Conservation (phyloP, 2,113 vertebrate species). For the Dicerorhinus sumatrensis region DNA sequence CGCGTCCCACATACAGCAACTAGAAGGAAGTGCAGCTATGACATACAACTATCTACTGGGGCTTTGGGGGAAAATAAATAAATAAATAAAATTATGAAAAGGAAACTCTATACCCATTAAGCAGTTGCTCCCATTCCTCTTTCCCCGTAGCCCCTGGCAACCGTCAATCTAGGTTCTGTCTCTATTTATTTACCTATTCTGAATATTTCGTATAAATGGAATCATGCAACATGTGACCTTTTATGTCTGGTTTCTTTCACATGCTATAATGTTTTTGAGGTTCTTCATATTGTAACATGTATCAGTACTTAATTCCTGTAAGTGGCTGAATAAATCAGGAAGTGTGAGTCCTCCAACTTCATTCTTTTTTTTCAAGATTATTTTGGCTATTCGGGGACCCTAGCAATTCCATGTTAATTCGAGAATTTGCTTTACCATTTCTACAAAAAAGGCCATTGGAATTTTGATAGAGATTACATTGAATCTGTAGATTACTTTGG, state of each 20-base stretch:
- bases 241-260: neutral
- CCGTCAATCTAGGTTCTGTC: neutral
- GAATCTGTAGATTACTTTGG: neutral
- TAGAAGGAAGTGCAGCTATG: too few relatives aligned
- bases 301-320: neutral
- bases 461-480: neutral
- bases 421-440: neutral
- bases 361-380: constrained; percentile 9
- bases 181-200: neutral
- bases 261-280: neutral
- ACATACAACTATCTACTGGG: too few relatives aligned
- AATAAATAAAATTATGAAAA: neutral
- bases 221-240: neutral
- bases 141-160: neutral
- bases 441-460: neutral
- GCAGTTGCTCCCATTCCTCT: neutral
- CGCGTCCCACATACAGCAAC: too few relatives aligned
- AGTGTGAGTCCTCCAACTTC: neutral
- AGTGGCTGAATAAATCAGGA: neutral
- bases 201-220: neutral
- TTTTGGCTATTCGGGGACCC: neutral
- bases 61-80: too few relatives aligned
- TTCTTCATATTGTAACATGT: neutral
- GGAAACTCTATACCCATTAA: neutral
- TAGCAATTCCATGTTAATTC: neutral